Conservation (phyloP, 2,113 vertebrate species). For the Mesoclemmys tuberculata region DNA sequence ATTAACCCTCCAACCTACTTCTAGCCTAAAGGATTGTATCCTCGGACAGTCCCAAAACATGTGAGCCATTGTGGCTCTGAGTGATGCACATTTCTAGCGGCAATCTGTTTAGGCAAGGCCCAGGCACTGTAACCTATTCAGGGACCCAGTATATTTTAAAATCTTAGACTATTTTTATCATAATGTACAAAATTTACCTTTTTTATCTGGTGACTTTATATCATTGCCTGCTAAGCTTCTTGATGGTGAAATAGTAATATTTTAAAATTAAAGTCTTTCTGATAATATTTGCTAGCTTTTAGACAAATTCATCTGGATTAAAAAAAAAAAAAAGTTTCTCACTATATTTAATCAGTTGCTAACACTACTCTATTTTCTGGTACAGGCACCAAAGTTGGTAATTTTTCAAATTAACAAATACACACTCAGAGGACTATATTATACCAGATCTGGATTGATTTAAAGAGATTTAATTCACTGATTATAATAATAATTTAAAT, state of each 20-base stretch:
- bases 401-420: slow-evolving; percentile 32
- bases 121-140: neutral
- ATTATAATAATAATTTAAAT: neutral
- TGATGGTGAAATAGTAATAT: slow-evolving; percentile 10
- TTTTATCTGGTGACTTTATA: neutral
- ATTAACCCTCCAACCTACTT: neutral
- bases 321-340: neutral
- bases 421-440: neutral
- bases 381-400: neutral
- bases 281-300: neutral
- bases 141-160: neutral
- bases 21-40: no score
- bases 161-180: neutral
- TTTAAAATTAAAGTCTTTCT: neutral
- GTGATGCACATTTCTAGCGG: neutral
- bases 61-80: neutral
- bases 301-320: neutral
- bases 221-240: slow-evolving; percentile 16
- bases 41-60: no score
- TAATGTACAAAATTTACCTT: rapidly evolving
- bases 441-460: neutral
- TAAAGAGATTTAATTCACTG: neutral
- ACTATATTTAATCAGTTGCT: neutral
- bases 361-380: neutral
- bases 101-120: neutral